A percentile compares a stretch with the other conserved stretches of the same genome.
Conservation (phyloP, 1,140 invertebrate species). For the Paralvinella palmiformis region DNA sequence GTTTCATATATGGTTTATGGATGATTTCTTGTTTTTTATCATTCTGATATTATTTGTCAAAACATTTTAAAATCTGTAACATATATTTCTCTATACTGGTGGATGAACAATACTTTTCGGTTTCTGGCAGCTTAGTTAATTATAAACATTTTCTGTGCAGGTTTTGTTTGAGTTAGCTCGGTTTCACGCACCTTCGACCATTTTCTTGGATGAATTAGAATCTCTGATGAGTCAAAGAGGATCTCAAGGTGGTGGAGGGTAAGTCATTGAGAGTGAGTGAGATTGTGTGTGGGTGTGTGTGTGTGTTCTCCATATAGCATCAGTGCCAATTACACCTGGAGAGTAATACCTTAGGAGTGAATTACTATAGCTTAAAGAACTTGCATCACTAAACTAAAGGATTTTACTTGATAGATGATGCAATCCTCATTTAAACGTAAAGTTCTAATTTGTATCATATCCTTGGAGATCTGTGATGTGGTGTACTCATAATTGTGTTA, state of each 20-base stretch:
- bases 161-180: conserved; percentile 55
- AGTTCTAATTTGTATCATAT: too few species aligned
- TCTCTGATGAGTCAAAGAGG: conserved; percentile 54
- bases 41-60: too few species aligned
- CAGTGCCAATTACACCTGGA: background rate
- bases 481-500: too few species aligned
- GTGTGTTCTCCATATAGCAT: background rate
- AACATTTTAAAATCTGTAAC: too few species aligned
- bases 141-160: conserved; percentile 25
- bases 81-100: too few species aligned
- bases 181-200: conserved; percentile 54
- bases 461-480: too few species aligned
- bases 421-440: too few species aligned
- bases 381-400: background rate
- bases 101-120: too few species aligned
- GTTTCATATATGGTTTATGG: too few species aligned
- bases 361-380: background rate
- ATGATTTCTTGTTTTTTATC: too few species aligned
- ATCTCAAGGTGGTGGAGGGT: conserved; percentile 40
- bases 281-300: background rate
- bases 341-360: background rate
- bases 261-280: conserved; percentile 18
- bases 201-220: conserved; percentile 56
- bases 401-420: background rate
- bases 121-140: too few species aligned